Evolutionary conservation across 2,888 invertebrate species (phyloP).

Genomic region (Drosophila siamana): DNA sequence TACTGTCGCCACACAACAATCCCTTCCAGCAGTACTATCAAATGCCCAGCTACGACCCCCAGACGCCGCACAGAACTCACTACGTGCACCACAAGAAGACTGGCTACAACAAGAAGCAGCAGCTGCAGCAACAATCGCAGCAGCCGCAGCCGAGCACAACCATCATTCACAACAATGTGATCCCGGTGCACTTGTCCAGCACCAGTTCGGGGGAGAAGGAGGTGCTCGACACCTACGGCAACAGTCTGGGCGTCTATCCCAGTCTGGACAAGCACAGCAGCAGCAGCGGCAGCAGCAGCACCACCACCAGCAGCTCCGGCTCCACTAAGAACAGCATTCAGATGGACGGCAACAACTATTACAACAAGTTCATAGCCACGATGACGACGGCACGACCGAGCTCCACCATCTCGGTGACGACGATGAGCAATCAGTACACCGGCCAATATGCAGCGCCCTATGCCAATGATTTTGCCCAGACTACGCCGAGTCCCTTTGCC

Average conservation of each 20-base stretch:
- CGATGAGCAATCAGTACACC: conserved; percentile 57
- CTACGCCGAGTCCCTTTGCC: conserved; percentile 67
- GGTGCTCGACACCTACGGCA: conserved; percentile 82
- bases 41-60: conserved; percentile 38
- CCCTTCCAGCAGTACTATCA: conserved; percentile 72
- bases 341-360: conserved; percentile 36
- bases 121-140: conserved; percentile 2
- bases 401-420: conserved; percentile 46
- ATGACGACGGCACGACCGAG: conserved; percentile 71
- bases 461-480: conserved; percentile 59
- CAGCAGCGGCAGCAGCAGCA: conserved; percentile 20
- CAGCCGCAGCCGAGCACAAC: conserved; percentile 69
- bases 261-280: conserved; percentile 45
- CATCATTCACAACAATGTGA: conserved; percentile 84
- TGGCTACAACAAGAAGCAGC: conserved; percentile 48
- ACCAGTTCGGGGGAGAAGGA: conserved; percentile 78
- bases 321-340: conserved; percentile 17
- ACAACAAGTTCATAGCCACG: conserved; percentile 59
- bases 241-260: conserved; percentile 76
- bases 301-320: background rate
- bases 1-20: conserved; percentile 68
- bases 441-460: conserved; percentile 68
- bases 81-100: conserved; percentile 61
- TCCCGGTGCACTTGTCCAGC: conserved; percentile 80
- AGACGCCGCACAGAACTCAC: conserved; percentile 25